These are phyloP conservation scores for Drosophila conformis DNA, from an alignment of 2,888 invertebrate species.

Conservation along the genomic window DNA sequence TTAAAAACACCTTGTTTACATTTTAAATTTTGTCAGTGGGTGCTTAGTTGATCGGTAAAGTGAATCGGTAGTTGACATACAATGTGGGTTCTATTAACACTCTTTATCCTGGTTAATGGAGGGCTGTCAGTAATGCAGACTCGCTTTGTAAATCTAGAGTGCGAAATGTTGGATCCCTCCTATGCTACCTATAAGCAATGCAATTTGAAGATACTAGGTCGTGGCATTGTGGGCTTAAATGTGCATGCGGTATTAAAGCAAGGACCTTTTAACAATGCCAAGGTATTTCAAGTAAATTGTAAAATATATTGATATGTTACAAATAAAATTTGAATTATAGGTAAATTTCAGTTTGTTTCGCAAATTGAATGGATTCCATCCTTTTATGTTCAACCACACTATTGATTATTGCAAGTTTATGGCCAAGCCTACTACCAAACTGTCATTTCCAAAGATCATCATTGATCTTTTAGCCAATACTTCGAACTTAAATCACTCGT, in stretches of 20 bases:
- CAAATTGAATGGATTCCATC: not conserved
- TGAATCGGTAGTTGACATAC: not conserved
- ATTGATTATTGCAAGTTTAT: slow-evolving; percentile 18
- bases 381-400: slow-evolving; percentile 11
- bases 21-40: not conserved
- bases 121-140: not conserved
- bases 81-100: slow-evolving; percentile 1
- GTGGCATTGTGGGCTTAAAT: slow-evolving; percentile 17
- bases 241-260: slow-evolving; percentile 5
- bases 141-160: slow-evolving; percentile 23
- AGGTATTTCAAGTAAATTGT: slow-evolving; percentile 9
- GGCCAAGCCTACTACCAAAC: fast-evolving
- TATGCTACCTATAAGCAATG: slow-evolving; percentile 9
- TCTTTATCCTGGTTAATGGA: not conserved
- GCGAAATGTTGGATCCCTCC: slow-evolving; percentile 12
- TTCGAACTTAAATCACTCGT: slow-evolving; percentile 29
- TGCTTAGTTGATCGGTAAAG: not conserved
- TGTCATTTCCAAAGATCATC: slow-evolving; percentile 6
- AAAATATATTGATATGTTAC: not conserved
- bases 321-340: not conserved
- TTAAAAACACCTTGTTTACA: no score
- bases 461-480: fast-evolving
- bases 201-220: slow-evolving; percentile 13
- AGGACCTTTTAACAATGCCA: slow-evolving; percentile 3
- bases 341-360: slow-evolving; percentile 9